These are phyloP conservation scores for Petroica traversi DNA, from an alignment of 2,113 vertebrate genomes.

Conservation along the genomic window DNA sequence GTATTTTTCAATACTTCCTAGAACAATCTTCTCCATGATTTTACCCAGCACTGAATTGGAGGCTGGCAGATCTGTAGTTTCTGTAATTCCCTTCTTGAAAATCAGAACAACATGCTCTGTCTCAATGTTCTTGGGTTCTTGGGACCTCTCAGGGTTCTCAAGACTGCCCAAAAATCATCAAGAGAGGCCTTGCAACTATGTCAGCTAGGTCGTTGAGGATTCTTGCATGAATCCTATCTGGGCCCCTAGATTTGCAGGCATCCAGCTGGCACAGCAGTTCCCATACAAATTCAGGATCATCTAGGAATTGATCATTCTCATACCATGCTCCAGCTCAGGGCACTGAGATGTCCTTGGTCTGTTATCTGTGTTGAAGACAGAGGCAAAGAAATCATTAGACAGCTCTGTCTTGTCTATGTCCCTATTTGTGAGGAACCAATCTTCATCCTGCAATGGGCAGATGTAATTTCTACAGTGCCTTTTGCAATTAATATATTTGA, in stretches of 20 bases:
- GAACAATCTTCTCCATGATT: background rate
- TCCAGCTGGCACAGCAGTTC: background rate
- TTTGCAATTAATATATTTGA: background rate
- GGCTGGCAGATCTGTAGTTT: background rate
- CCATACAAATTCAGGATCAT: background rate
- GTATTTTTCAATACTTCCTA: background rate
- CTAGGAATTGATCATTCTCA: background rate
- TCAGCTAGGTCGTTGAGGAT: background rate
- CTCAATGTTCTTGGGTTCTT: too few relatives aligned
- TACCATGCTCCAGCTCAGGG: background rate
- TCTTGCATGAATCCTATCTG: background rate
- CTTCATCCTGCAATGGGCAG: background rate
- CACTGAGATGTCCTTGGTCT: accelerated
- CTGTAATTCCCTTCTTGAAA: background rate
- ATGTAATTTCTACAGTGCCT: background rate
- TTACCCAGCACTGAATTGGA: background rate
- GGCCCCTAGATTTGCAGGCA: background rate
- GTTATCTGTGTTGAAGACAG: background rate
- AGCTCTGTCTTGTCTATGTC: background rate
- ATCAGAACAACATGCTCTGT: accelerated
- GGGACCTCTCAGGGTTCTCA: background rate
- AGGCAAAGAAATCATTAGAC: background rate
- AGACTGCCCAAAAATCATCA: background rate
- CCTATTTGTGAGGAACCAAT: background rate
- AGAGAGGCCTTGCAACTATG: background rate